Conservation (phyloP, 1,140 invertebrate genomes). For the Cecropterus lyciades region DNA sequence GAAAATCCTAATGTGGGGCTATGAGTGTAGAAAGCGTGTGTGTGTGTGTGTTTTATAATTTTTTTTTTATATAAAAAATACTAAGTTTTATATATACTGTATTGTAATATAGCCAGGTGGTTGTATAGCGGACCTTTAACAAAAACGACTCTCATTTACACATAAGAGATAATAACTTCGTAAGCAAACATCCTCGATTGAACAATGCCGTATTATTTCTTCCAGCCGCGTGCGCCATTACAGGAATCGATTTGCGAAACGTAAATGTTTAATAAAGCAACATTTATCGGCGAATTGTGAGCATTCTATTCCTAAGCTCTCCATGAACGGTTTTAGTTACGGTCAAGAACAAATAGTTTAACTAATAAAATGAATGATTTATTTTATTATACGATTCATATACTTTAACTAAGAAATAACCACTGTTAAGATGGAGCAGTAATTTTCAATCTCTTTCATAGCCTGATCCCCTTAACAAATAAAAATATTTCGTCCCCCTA, state of each 20-base stretch:
- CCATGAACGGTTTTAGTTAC: not conserved
- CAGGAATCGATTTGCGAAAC: constrained; percentile 22
- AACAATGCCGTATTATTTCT: constrained; percentile 40
- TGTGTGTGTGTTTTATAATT: no score
- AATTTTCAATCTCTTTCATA: no score
- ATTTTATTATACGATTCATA: no score
- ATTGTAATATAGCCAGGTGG: not conserved
- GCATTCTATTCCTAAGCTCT: not conserved
- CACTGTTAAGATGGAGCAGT: no score
- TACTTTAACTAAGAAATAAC: no score
- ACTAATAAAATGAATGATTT: not conserved
- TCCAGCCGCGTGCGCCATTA: constrained; percentile 11
- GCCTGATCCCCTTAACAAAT: no score
- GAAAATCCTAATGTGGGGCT: no score
- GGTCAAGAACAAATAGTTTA: not conserved
- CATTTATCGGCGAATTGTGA: constrained; percentile 15
- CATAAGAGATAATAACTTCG: constrained; percentile 47
- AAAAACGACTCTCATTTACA: constrained; percentile 45
- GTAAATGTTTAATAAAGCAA: constrained; percentile 29
- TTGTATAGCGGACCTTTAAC: constrained; percentile 5
- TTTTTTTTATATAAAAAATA: not conserved
- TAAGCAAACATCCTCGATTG: constrained; percentile 33
- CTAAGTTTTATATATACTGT: no score
- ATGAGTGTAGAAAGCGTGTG: no score
- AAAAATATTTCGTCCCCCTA: no score